Evolutionary conservation across 2,888 invertebrate species (phyloP).

Genomic region (Cryptops parisi): DNA sequence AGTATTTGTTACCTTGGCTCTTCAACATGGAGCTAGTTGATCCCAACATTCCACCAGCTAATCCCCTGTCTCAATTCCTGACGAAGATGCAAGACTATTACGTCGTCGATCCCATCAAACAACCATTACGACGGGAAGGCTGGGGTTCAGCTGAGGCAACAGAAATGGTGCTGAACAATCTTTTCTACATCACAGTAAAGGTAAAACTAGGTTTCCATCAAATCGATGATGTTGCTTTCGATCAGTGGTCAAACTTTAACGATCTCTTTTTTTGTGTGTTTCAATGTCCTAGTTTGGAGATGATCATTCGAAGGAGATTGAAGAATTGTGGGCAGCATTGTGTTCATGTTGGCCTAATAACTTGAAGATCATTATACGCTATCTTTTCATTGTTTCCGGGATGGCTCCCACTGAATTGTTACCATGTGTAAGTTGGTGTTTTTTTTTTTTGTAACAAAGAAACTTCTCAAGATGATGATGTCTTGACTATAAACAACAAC

Average conservation of each 20-base stretch:
- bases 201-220: conserved; percentile 34
- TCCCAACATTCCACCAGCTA: conserved; percentile 67
- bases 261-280: neutral
- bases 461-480: too few relatives aligned
- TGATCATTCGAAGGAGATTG: conserved; percentile 87
- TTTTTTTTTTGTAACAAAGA: too few relatives aligned
- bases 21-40: conserved; percentile 98
- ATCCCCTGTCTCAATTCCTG: conserved; percentile 26
- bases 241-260: too few relatives aligned
- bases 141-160: conserved; percentile 99
- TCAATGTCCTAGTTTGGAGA: conserved; percentile 62
- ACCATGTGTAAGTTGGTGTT: conserved; percentile 66
- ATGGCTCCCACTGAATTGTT: conserved; percentile 92
- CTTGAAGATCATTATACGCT: conserved; percentile 87
- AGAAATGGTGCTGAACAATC: conserved; percentile 97
- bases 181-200: conserved; percentile 95
- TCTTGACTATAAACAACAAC: too few relatives aligned
- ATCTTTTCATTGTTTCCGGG: conserved; percentile 88
- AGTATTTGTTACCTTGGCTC: conserved; percentile 91
- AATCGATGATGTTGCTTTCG: too few relatives aligned
- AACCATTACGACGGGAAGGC: conserved; percentile 66
- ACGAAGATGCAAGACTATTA: conserved; percentile 40
- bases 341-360: conserved; percentile 96
- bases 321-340: conserved; percentile 89
- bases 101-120: conserved; percentile 37